A percentile compares a stretch with the other conserved stretches of the same genome.
Evolutionary conservation across 2,888 invertebrate genomes (phyloP).

Genomic region (Cotesia congregata): DNA sequence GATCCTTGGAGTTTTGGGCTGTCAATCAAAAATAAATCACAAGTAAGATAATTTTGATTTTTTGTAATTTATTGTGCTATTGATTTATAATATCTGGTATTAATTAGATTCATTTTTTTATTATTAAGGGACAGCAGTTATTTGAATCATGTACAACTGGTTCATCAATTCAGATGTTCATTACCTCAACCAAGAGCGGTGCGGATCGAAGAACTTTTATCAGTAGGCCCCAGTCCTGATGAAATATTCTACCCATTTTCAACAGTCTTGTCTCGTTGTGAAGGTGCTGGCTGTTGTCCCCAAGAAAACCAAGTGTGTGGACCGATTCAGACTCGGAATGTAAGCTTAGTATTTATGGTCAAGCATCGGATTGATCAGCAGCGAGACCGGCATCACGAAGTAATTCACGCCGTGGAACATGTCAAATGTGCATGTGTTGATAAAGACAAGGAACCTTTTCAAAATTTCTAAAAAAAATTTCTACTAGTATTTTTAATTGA

Average conservation of each 20-base stretch:
- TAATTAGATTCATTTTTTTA: not conserved
- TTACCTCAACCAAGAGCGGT: constrained; percentile 62
- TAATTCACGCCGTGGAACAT: constrained; percentile 61
- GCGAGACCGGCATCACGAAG: constrained; percentile 63
- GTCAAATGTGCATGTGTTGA: constrained; percentile 60
- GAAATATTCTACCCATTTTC: constrained; percentile 63
- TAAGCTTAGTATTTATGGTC: constrained; percentile 65
- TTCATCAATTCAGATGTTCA: constrained; percentile 60
- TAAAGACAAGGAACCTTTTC: constrained; percentile 35
- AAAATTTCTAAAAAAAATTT: not conserved
- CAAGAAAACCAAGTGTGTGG: constrained; percentile 57
- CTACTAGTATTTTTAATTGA: not conserved
- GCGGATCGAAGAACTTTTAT: constrained; percentile 58
- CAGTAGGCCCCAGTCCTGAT: constrained; percentile 60
- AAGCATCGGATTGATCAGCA: constrained; percentile 61
- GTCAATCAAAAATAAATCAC: constrained; percentile 49
- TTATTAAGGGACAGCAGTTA: constrained; percentile 58
- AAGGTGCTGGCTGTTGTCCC: constrained; percentile 63
- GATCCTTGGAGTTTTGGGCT: not conserved
- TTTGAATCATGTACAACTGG: constrained; percentile 61
- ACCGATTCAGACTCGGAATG: constrained; percentile 57
- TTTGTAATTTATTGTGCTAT: constrained; percentile 7
- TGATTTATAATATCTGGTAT: constrained; percentile 3
- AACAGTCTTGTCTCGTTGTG: constrained; percentile 64
- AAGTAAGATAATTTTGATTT: constrained; percentile 52